Evolutionary conservation across 2,797 vertebrate genomes (phyloP), one percentile per base, ranked within the genome.

Genomic region (Rallus crepitans): DNA sequence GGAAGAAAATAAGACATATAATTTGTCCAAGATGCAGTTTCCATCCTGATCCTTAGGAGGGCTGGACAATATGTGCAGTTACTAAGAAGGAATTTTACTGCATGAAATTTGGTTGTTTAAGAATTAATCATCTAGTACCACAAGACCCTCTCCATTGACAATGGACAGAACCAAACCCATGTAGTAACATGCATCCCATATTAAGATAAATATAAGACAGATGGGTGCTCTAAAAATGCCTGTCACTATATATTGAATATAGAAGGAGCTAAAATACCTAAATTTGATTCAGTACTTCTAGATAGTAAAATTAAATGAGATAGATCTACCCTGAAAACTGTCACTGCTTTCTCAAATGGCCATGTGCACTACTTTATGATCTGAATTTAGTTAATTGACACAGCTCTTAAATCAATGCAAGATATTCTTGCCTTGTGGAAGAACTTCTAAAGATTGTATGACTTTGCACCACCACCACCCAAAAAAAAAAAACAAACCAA

Each of bases 161-260:
- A 33, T 60, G 66, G 48, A 95, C 65, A 75, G 82, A 77, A 84
- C 25, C 48, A 91, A 60, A 19, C 48, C 53, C 48, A 16, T 75
- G 70, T 75, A 39, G 33, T 39, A 15, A 40, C 13, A 59, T 15
- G 18, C 33, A 56, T 57, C 70, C 57, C 35, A 15, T 82, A 52
- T 89, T 91, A 91, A 93, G 91, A 70, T 66, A 88, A 90, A n/a
- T 66, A 50, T 27, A 81, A 94, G 84, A 81, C 65, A 92, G 81
- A 92, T 78, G 61, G 65, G 61, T 81, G 65, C 27, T 89, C 78
- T 82, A 71, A 89, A 94, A 94, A 63, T 1, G 66, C 70, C 45
- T 79, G 18, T n/a, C 59, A 56, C 73, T 89, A 19, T 60, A 60
- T 52, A 27, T 66, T 42, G 35, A 63, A 55, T 66, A 30, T 30